These are phyloP conservation scores for Drosophila leontia DNA, from an alignment of 1,140 invertebrate genomes.

Conservation along the genomic window DNA sequence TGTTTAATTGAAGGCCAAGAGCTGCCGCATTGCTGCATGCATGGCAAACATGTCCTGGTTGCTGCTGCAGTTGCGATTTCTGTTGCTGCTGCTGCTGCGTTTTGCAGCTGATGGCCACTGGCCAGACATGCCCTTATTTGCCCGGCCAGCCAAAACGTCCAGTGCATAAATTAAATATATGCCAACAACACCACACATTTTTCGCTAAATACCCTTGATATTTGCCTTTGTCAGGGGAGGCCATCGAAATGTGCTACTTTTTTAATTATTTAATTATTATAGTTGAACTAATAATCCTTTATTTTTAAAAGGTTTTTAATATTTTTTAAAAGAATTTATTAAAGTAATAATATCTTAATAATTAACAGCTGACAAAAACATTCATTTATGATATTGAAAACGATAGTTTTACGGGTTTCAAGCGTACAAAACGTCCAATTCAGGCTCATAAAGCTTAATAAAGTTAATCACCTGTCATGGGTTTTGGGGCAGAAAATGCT, in stretches of 20 bases:
- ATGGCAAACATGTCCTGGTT: constrained; percentile 82
- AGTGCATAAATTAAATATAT: constrained; percentile 73
- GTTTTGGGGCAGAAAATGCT: too few relatives aligned
- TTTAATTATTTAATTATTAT: constrained; percentile 2
- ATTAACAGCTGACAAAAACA: too few relatives aligned
- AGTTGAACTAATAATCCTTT: neutral
- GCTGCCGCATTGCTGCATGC: constrained; percentile 81
- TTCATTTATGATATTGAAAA: too few relatives aligned
- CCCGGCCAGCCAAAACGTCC: constrained; percentile 67
- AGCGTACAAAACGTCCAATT: too few relatives aligned
- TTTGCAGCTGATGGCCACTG: constrained; percentile 75
- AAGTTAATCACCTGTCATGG: too few relatives aligned
- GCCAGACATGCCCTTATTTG: constrained; percentile 82
- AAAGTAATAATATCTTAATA: neutral
- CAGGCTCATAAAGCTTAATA: too few relatives aligned
- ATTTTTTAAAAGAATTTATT: neutral
- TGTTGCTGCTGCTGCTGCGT: constrained; percentile 21
- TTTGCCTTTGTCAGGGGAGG: constrained; percentile 8
- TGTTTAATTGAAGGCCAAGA: constrained; percentile 81
- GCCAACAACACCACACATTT: constrained; percentile 44
- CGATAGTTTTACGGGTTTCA: too few relatives aligned
- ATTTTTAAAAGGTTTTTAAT: too few relatives aligned
- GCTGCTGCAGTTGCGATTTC: constrained; percentile 16
- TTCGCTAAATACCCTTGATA: constrained; percentile 69
- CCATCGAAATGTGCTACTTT: neutral